Percentiles rank a stretch among this genome's conserved stretches.
Conservation (phyloP, 2,797 vertebrate genomes). For the Pseudochirops cupreus region DNA sequence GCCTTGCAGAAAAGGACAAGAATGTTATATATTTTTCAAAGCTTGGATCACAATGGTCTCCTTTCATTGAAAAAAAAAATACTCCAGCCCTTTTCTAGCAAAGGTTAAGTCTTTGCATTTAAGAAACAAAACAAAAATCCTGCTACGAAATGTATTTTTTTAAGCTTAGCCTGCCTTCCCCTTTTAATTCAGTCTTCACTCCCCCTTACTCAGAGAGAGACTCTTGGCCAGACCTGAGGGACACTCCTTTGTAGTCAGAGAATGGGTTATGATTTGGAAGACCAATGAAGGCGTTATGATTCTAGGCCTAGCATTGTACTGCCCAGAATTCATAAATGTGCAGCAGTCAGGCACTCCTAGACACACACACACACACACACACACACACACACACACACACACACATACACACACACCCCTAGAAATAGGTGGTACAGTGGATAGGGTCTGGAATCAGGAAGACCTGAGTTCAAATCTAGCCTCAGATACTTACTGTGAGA, state of each 20-base stretch:
- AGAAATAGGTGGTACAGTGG: neutral
- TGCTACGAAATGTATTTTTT: conserved; percentile 63
- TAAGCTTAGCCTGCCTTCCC: conserved; percentile 63
- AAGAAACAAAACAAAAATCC: conserved; percentile 40
- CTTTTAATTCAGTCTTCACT: conserved; percentile 38
- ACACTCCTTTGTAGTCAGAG: neutral
- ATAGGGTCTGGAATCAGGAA: neutral
- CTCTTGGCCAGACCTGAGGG: neutral
- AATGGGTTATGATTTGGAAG: neutral
- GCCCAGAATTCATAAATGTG: neutral
- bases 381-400: neutral
- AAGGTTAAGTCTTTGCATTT: conserved; percentile 72
- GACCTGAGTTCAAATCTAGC: neutral
- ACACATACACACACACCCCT: neutral
- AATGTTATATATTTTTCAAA: conserved; percentile 73
- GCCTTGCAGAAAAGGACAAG: conserved; percentile 57
- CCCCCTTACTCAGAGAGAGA: conserved; percentile 30
- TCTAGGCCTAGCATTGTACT: neutral
- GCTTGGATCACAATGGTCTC: conserved; percentile 69
- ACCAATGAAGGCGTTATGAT: neutral
- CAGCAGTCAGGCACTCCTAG: neutral
- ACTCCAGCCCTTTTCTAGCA: conserved; percentile 74
- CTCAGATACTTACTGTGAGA: neutral
- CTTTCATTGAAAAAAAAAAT: conserved; percentile 75
- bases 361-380: no score